A percentile compares a stretch with the other conserved stretches of the same genome.
Conservation (phyloP, 2,797 vertebrate species). For the Tragelaphus eurycerus region DNA sequence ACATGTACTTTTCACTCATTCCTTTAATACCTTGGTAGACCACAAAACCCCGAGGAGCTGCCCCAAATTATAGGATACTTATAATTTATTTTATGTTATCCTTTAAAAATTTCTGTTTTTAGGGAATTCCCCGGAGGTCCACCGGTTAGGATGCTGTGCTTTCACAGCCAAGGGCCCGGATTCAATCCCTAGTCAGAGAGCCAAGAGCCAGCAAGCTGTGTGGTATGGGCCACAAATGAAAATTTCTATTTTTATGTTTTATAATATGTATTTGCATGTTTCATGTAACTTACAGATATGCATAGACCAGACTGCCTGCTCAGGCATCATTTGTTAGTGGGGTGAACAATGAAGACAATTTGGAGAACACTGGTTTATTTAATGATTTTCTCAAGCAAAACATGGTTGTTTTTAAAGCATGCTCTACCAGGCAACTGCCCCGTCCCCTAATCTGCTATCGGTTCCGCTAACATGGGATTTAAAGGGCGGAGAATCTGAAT, state of each 20-base stretch:
- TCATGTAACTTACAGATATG: background rate
- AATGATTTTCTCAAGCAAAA: background rate
- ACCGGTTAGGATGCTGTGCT: background rate
- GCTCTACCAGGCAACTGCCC: background rate
- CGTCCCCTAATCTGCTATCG: background rate
- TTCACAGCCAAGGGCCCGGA: background rate
- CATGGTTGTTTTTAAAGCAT: background rate
- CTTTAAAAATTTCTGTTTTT: background rate
- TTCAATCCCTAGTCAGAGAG: background rate
- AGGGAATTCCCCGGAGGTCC: background rate
- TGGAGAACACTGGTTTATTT: background rate
- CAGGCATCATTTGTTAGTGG: background rate
- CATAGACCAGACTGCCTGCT: background rate
- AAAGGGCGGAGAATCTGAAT: background rate
- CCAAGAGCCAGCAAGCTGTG: background rate
- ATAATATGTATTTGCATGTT: background rate
- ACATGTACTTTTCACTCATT: background rate
- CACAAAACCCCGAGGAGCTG: background rate
- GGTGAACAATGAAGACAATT: background rate
- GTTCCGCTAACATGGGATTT: background rate
- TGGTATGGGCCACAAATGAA: background rate
- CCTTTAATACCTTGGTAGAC: background rate
- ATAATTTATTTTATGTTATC: background rate
- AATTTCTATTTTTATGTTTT: background rate
- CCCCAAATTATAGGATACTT: background rate